Evolutionary conservation across 2,888 invertebrate genomes (phyloP).

Genomic region (Cylindroiulus punctatus): DNA sequence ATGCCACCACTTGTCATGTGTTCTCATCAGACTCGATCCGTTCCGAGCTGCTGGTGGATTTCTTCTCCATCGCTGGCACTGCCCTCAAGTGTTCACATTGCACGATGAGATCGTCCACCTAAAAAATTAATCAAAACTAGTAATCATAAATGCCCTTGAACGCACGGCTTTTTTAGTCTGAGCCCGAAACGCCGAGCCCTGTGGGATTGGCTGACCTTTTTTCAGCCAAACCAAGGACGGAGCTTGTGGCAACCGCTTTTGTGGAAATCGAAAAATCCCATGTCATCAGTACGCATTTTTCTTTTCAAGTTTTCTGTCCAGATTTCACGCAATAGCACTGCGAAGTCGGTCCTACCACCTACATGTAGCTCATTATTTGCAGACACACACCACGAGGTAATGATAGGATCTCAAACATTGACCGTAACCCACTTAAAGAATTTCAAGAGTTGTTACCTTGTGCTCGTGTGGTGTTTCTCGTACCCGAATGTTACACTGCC

Average conservation of each 20-base stretch:
- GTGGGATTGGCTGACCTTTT: too few species aligned
- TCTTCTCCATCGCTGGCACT: neutral
- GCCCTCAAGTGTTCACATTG: neutral
- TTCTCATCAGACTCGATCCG: neutral
- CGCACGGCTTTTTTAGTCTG: too few species aligned
- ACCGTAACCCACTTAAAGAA: neutral
- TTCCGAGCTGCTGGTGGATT: neutral
- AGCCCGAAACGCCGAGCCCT: neutral
- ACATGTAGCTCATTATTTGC: neutral
- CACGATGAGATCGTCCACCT: neutral
- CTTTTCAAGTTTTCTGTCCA: neutral
- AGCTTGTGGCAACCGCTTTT: neutral
- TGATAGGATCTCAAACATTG: neutral
- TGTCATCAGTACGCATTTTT: neutral
- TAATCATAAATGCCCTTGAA: neutral
- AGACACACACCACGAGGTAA: neutral
- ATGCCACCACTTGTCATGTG: neutral
- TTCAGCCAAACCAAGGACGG: neutral
- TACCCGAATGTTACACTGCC: conserved; percentile 27
- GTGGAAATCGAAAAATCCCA: neutral
- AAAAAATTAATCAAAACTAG: neutral
- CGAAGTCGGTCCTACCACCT: neutral
- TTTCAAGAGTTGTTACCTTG: neutral
- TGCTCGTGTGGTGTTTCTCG: neutral
- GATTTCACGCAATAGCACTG: neutral